Evolutionary conservation across 1,140 invertebrate species (phyloP), one percentile per base, ranked within the genome.

Genomic region (Ditylenchus dipsaci): DNA sequence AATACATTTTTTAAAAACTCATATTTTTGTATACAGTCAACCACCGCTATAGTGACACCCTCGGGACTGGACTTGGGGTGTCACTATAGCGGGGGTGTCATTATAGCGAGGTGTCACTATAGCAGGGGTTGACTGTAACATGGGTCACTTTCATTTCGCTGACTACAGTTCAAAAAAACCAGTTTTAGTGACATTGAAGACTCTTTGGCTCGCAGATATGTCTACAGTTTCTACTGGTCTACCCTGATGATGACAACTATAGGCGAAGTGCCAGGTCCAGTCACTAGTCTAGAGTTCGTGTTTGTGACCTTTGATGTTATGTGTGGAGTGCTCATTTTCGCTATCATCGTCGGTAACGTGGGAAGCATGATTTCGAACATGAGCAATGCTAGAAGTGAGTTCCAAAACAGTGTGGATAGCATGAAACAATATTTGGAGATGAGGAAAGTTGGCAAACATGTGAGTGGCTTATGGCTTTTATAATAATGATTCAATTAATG

Each of bases 321-420:
- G 62, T 90, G 91, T 5, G 91, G 91, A 17, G 91, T 93, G 0
- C 84, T 93, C 38, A 91, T 93, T 75, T 92, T 85, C 68, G 84
- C 91, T 30, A 93, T 91, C 45, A 93, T 93, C 80, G 91, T 93
- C 57, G 91, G 91, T 80, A 91, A 94, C 85, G 91, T 92, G 69
- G 92, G 93, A 27, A 78, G 90, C 61, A 95, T 97, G 92, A 95
- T 97, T 75, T 92, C 91, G 7, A 95, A 95, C 81, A 95, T 95
- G 91, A 95, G 95, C 83, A 91, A 92, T 3, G 89, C 91, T 0
- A 84, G 91, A 69, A 90, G 92, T 0, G 92, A 95, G 79, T 95
- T 95, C 84, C 93, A 95, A 85, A 91, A 91, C 73, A 89, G 89
- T 73, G 93, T 96, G 90, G 93, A 97, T 78, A 90, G 90, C 0